Evolutionary conservation across 2,113 vertebrate genomes (phyloP).

Genomic region (Eolophus roseicapilla): DNA sequence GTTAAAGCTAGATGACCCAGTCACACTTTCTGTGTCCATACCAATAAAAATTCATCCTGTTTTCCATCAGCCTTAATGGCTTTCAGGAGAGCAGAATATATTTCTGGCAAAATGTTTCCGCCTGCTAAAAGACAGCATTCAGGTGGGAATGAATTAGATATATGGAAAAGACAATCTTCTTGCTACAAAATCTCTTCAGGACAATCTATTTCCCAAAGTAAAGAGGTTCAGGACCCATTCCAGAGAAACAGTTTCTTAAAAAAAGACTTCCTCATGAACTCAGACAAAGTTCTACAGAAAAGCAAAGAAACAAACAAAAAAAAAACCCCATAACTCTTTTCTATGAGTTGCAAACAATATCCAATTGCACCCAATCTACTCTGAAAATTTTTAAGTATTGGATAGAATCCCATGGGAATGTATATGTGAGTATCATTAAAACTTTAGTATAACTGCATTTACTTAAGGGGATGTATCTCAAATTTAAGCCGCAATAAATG

Average conservation of each 20-base stretch:
- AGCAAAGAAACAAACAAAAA: background rate
- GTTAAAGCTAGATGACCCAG: background rate
- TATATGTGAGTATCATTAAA: rapidly evolving
- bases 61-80: background rate
- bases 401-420: background rate
- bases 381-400: background rate
- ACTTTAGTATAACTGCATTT: background rate
- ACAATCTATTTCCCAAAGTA: background rate
- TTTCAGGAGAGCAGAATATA: background rate
- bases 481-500: rapidly evolving
- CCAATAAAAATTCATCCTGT: background rate
- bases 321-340: background rate
- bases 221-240: background rate
- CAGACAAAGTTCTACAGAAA: background rate
- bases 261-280: background rate
- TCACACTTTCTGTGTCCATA: background rate
- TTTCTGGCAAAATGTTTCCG: rapidly evolving
- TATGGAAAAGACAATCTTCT: background rate
- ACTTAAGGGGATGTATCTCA: background rate
- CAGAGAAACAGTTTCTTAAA: background rate
- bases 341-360: background rate
- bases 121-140: background rate
- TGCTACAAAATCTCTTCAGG: background rate
- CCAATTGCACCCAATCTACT: rapidly evolving
- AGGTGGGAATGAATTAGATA: background rate